phyloP scores from a whole-genome alignment of 2,888 invertebrate genomes.

The Caenorhabditis uteleia region DNA sequence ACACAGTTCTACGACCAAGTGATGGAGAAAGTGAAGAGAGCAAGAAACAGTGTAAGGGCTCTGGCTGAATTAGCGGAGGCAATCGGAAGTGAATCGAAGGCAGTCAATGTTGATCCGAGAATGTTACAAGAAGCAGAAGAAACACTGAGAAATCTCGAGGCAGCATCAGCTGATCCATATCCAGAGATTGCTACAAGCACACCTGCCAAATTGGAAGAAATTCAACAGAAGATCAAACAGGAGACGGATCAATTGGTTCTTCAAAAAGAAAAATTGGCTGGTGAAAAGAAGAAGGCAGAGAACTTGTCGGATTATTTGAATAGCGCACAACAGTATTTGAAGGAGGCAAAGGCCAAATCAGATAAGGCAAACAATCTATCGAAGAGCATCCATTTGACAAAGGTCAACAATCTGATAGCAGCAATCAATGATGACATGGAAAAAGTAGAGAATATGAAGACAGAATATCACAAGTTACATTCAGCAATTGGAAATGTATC shows the following conservation, averaged over 20 bases:
- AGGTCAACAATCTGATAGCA: constrained; percentile 36
- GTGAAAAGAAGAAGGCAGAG: constrained; percentile 34
- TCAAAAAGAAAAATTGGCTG: constrained; percentile 25
- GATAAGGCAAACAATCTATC: constrained; percentile 33
- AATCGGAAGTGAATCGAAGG: constrained; percentile 45
- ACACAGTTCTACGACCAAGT: constrained; percentile 48
- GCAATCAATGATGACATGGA: constrained; percentile 41
- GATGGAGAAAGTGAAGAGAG: constrained; percentile 24
- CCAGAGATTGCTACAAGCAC: constrained; percentile 28
- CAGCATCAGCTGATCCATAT: constrained; percentile 33
- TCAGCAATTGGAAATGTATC: constrained; percentile 36
- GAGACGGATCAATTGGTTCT: constrained; percentile 20
- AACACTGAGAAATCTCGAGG: constrained; percentile 39
- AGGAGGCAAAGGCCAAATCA: constrained; percentile 38
- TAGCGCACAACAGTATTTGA: constrained; percentile 42
- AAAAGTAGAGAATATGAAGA: constrained; percentile 21
- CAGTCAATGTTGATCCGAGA: constrained; percentile 43
- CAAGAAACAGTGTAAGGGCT: constrained; percentile 18
- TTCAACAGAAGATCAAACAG: constrained; percentile 23
- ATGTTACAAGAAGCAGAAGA: constrained; percentile 39
- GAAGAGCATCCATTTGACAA: constrained; percentile 33
- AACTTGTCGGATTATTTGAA: constrained; percentile 31
- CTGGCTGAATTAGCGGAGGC: constrained; percentile 30
- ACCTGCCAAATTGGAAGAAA: constrained; percentile 24
- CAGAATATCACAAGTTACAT: constrained; percentile 28